These are phyloP conservation scores for Microcebus jonahi DNA, from an alignment of 2,113 vertebrate genomes.

Conservation along the genomic window DNA sequence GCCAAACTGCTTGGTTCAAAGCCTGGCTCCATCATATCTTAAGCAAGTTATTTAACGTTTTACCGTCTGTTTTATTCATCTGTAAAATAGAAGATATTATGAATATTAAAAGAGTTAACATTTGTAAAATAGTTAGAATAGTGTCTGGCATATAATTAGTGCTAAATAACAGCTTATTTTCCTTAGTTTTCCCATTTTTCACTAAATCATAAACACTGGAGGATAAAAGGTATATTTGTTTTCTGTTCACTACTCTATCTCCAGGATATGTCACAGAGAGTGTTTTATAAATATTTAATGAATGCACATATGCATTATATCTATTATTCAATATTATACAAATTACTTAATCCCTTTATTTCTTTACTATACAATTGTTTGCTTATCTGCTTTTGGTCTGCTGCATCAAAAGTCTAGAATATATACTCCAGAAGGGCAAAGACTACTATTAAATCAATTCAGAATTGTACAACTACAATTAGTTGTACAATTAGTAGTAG, in stretches of 20 bases:
- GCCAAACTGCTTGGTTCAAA: background rate
- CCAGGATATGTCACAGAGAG: background rate
- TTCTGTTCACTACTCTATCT: background rate
- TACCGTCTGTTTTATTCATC: background rate
- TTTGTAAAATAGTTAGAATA: background rate
- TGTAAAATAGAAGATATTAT: background rate
- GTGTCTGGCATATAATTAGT: background rate
- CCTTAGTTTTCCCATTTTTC: background rate
- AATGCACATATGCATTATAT: background rate
- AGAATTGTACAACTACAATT: background rate
- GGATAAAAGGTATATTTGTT: background rate
- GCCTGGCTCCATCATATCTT: background rate
- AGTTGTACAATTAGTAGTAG: background rate
- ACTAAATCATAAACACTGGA: background rate
- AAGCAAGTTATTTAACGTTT: background rate
- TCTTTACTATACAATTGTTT: background rate
- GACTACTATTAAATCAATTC: background rate
- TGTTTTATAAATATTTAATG: background rate
- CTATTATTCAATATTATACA: background rate
- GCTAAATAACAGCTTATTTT: background rate
- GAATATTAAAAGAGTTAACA: background rate
- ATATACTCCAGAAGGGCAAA: background rate
- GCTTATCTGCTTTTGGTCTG: background rate
- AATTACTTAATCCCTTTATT: background rate
- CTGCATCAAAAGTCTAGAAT: background rate